Evolutionary conservation across 2,797 vertebrate genomes (phyloP), one percentile per base, ranked within the genome.

Genomic region (Sarcoramphus papa): DNA sequence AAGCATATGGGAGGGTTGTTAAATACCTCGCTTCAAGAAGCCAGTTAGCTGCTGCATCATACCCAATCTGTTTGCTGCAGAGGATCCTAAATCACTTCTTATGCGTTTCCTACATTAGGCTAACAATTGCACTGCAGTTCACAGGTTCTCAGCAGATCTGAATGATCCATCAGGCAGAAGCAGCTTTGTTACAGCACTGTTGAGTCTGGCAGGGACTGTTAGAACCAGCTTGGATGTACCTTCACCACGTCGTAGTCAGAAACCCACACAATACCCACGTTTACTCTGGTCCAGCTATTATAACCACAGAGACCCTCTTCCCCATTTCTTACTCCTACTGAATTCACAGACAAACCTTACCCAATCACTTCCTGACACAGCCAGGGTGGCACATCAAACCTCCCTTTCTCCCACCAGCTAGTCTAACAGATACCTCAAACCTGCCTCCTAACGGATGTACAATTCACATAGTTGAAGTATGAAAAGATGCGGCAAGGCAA

Each of bases 91-190:
- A 92, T 47, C 31, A 51, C 35, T 79, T 89, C n/a, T 59, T 64
- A 57, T 0, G 1, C 1, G 1, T 53, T 80, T 85, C n/a, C 76
- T 57, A n/a, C 25, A 12, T 20, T 30, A 78, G 64, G 24, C n/a
- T 72, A 88, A 70, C 37, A 84, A 65, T 3, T 56, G n/a, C 50
- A 72, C 12, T 75, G 53, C 57, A 62, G 17, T 9, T 22, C 8
- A 47, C 16, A 75, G 62, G 41, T 40, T 86, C 73, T 81, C 65
- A 62, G 54, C 30, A 90, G 48, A 75, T 13, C 53, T 51, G 35
- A 90, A 40, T 5, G 3, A 72, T 43, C 27, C 60, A 27, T n/a
- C 27, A 64, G 45, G 15, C 45, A 69, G 86, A 64, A 83, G 35
- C 48, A 79, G 67, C 35, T 90, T 74, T 3, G 6, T 45, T 56